Evolutionary conservation across 2,888 invertebrate genomes (phyloP).

Genomic region (Agrochola litura): DNA sequence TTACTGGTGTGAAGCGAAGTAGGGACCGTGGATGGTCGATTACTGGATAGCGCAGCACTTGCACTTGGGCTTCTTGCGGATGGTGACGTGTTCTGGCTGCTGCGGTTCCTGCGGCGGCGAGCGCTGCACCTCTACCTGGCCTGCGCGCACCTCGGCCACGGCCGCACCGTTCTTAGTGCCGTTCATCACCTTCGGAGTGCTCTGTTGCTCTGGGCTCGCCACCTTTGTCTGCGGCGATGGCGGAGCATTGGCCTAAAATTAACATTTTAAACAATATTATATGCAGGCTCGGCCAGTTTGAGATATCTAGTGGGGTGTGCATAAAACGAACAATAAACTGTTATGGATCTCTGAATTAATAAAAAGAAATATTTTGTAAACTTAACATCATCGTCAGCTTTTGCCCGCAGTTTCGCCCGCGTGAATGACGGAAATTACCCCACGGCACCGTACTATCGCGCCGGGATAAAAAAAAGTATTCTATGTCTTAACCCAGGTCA

Average conservation of each 20-base stretch:
- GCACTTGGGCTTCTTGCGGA: conserved; percentile 98
- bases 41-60: conserved; percentile 98
- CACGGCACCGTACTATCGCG: neutral
- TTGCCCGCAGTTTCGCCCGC: neutral
- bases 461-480: too few relatives aligned
- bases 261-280: conserved; percentile 5
- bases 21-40: conserved; percentile 63
- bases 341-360: neutral
- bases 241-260: conserved; percentile 80
- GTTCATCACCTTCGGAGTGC: conserved; percentile 84
- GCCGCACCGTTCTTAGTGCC: conserved; percentile 88
- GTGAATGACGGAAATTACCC: neutral
- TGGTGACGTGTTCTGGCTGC: conserved; percentile 97
- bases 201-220: conserved; percentile 79
- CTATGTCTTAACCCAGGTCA: neutral
- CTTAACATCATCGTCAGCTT: too few relatives aligned
- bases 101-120: conserved; percentile 94
- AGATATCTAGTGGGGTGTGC: neutral
- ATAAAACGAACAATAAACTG: too few relatives aligned
- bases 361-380: neutral
- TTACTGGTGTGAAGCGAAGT: conserved; percentile 75
- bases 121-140: conserved; percentile 93
- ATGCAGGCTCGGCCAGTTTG: neutral
- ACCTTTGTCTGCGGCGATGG: conserved; percentile 85
- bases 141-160: conserved; percentile 82